Conservation (phyloP, 2,888 invertebrate genomes). For the Bhutanitis thaidina region DNA sequence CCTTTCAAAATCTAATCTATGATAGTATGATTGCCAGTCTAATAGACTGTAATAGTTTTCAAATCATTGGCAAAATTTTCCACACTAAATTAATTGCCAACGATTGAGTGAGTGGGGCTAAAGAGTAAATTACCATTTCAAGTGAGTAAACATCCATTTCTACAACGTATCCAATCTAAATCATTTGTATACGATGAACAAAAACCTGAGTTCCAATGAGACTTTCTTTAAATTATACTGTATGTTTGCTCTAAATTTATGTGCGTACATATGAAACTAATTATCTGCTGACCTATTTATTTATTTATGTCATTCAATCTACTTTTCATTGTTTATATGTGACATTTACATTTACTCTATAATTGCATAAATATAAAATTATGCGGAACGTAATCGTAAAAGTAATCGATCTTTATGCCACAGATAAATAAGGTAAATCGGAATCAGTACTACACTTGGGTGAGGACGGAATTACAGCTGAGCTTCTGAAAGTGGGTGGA, state of each 20-base stretch:
- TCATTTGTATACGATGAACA: background rate
- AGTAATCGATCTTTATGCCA: no score
- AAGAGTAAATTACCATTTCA: no score
- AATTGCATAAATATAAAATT: no score
- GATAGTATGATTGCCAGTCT: background rate
- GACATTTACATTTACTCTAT: no score
- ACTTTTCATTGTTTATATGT: background rate
- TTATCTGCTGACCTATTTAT: constrained; percentile 8
- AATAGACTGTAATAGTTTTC: background rate
- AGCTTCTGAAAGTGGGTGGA: no score
- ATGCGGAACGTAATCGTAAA: no score
- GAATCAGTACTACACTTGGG: no score
- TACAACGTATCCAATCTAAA: background rate
- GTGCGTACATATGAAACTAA: background rate
- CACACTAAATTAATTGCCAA: constrained; percentile 1
- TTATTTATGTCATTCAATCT: background rate
- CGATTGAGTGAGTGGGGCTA: no score
- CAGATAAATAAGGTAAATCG: no score
- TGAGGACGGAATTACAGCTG: no score
- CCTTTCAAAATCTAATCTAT: no score
- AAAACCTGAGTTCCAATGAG: background rate
- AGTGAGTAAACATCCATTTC: constrained; percentile 2
- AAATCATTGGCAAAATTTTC: constrained; percentile 1
- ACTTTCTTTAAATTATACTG: background rate
- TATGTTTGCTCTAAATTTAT: constrained; percentile 3